Conservation (phyloP, 2,113 vertebrate species). For the Perca schrenkii region DNA sequence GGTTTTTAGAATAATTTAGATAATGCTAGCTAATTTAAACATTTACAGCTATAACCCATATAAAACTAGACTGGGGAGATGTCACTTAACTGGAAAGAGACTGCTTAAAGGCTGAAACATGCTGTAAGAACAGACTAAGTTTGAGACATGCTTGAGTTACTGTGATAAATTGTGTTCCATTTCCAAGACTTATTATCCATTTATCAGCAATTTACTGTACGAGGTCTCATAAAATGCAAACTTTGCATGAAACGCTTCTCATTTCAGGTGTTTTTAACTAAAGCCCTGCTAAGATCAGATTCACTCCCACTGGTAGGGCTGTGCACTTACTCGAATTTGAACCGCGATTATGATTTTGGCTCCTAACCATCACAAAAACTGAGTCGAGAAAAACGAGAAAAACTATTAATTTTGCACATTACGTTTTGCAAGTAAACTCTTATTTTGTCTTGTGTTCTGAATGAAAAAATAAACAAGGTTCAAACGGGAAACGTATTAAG, state of each 20-base stretch:
- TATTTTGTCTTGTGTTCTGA: too few relatives aligned
- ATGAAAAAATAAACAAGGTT: too few relatives aligned
- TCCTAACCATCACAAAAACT: too few relatives aligned
- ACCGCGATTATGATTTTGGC: too few relatives aligned
- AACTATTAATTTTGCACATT: too few relatives aligned
- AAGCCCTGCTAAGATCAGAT: neutral
- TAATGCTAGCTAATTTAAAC: neutral
- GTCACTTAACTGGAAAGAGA: neutral
- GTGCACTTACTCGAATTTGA: too few relatives aligned
- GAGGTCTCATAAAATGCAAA: neutral
- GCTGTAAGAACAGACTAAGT: neutral
- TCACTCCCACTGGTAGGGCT: neutral
- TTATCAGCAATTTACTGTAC: neutral
- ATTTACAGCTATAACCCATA: neutral
- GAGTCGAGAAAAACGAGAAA: too few relatives aligned
- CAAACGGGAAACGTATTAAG: too few relatives aligned
- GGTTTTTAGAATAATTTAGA: slow-evolving; percentile 4
- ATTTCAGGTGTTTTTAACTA: neutral
- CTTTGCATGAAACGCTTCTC: neutral
- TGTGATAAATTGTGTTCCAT: neutral
- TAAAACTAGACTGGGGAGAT: neutral
- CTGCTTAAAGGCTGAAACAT: neutral
- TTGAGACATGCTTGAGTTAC: neutral
- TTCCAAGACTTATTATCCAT: neutral
- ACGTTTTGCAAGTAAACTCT: too few relatives aligned